These are phyloP conservation scores for Grapholita molesta DNA, from an alignment of 1,140 invertebrate genomes.

Conservation along the genomic window DNA sequence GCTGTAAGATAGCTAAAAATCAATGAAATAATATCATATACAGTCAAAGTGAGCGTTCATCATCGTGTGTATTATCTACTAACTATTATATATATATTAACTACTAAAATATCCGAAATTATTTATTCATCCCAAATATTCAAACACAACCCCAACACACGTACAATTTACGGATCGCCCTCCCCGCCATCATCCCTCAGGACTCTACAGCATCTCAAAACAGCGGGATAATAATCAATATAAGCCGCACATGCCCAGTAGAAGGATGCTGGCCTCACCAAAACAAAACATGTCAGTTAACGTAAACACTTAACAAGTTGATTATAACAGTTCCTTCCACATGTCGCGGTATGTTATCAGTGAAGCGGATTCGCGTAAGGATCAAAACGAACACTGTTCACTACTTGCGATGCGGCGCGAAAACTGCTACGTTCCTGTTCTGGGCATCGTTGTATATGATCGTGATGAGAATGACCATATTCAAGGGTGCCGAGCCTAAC, in stretches of 20 bases:
- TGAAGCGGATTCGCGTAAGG: slow-evolving; percentile 52
- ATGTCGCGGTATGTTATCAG: slow-evolving; percentile 57
- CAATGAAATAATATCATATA: too few species aligned
- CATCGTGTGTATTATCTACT: too few species aligned
- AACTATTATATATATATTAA: too few species aligned
- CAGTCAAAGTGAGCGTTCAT: too few species aligned
- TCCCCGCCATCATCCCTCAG: too few species aligned
- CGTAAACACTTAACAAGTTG: slow-evolving; percentile 4
- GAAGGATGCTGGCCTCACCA: slow-evolving; percentile 17
- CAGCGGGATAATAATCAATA: slow-evolving; percentile 56
- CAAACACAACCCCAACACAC: too few species aligned
- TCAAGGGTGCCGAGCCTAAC: slow-evolving; percentile 50
- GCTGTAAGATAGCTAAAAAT: too few species aligned
- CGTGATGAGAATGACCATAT: slow-evolving; percentile 75
- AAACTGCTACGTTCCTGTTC: slow-evolving; percentile 69
- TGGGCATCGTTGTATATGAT: slow-evolving; percentile 71
- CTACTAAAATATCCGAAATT: too few species aligned
- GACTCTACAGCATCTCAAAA: too few species aligned
- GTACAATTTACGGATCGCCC: too few species aligned
- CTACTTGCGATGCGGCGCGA: slow-evolving; percentile 66
- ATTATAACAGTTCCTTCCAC: slow-evolving; percentile 22
- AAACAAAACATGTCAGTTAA: slow-evolving; percentile 33
- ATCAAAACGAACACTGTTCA: slow-evolving; percentile 54
- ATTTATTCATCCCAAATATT: too few species aligned
- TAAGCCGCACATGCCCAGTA: slow-evolving; percentile 68